Conservation (phyloP, 1,140 invertebrate genomes). For the Apis mellifera region DNA sequence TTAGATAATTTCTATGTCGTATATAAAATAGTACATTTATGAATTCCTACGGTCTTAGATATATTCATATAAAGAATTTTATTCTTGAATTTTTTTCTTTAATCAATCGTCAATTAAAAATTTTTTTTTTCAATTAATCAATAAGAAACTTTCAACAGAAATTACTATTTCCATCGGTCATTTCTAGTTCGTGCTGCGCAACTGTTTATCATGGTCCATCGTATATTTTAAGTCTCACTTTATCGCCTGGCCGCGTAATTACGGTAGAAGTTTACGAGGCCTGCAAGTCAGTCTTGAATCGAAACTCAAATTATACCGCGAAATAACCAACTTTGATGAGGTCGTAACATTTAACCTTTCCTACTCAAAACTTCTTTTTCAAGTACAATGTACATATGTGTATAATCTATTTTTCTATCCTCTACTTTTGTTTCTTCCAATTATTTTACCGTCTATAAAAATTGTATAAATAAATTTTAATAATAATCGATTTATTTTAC, state of each 20-base stretch:
- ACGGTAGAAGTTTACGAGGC: slow-evolving; percentile 32
- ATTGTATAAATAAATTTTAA: background rate
- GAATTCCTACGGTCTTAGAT: background rate
- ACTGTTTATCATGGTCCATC: slow-evolving; percentile 28
- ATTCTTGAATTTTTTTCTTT: background rate
- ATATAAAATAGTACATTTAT: too few relatives aligned
- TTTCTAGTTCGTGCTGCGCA: slow-evolving; percentile 10
- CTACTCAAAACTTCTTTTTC: background rate
- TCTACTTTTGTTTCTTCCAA: background rate
- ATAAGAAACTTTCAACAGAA: background rate
- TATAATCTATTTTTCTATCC: background rate
- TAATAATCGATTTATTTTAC: background rate
- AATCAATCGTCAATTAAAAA: background rate
- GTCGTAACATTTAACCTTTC: background rate
- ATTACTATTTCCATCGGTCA: background rate
- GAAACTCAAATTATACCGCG: slow-evolving; percentile 14
- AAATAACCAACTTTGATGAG: slow-evolving; percentile 8
- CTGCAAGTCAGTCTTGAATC: slow-evolving; percentile 17
- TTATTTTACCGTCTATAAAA: background rate
- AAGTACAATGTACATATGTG: background rate
- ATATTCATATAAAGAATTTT: background rate
- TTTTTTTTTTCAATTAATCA: background rate
- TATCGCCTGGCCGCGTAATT: slow-evolving; percentile 31
- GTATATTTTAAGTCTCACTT: slow-evolving; percentile 33
- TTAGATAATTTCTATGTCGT: too few relatives aligned